Base-by-base conservation (phyloP, 2,888 invertebrate species). In the Lottia gigantea region DNA sequence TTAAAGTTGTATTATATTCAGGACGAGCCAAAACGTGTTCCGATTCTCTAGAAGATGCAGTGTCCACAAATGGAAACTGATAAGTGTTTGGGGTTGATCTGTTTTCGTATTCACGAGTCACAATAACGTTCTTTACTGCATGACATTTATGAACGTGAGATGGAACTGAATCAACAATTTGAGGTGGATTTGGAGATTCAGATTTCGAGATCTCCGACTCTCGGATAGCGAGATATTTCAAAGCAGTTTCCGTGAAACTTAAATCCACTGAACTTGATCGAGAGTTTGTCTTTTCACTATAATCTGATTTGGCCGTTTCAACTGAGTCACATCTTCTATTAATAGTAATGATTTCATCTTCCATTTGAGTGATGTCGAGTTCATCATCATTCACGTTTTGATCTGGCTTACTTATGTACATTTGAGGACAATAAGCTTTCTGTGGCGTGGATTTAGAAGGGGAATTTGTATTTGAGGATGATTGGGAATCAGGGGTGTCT, bases 1-100 rank as follows among this genome's bases (percentile, higher is more conserved):
- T 78, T 46, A 85, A 67, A 0, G 84, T 82, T 31, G 82, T 83
- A 70, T 85, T 83, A 67, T 83, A 85, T 68, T 86, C 86, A 6
- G 86, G 86, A n/a, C 83, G 66, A 0, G 82, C 78, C 70, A 85
- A 82, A 45, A 80, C 78, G 72, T 84, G 82, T 66, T 85, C 83
- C 31, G 75, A 78, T 14, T 78, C 79, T 8, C 67, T 70, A n/a
- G 55, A 62, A 4, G 62, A 61, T 14, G 64, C 64, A 49, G 73
- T 71, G 26, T 72, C 74, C 23, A 68, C 63, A 72, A 83, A 83
- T 16, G 84, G 84, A 67, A 76, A 83, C 25, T 76, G 78, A 68
- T 83, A 84, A 45, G 80, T 76, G 23, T 65, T 74, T 3, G 76
- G 70, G 15, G 46, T 55, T 1, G 76, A 78, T 15, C 71, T 71